These are phyloP conservation scores for Dasyprocta punctata DNA, from an alignment of 2,113 vertebrate genomes.

Conservation along the genomic window DNA sequence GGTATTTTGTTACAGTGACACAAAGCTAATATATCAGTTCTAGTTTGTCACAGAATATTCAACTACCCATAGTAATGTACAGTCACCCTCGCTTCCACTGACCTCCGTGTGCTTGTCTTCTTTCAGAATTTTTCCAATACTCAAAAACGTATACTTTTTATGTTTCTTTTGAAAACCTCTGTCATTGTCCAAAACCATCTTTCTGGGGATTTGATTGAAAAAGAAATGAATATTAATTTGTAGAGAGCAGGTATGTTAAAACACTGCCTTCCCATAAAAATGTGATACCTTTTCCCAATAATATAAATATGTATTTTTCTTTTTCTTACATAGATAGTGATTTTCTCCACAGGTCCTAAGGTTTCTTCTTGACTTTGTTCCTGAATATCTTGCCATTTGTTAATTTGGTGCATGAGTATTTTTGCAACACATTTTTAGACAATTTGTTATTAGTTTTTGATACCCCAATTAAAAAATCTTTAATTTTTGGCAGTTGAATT, in stretches of 20 bases:
- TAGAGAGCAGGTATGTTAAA: not conserved
- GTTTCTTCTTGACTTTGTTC: not conserved
- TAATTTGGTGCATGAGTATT: not conserved
- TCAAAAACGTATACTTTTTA: not conserved
- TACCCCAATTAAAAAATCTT: not conserved
- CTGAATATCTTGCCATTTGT: not conserved
- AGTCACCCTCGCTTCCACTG: not conserved
- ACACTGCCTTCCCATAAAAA: not conserved
- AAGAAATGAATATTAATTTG: not conserved
- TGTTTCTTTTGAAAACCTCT: not conserved
- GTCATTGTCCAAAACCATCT: not conserved
- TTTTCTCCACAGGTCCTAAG: not conserved
- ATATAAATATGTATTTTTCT: not conserved
- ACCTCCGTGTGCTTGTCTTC: not conserved
- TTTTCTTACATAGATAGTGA: not conserved
- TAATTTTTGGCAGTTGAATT: not conserved
- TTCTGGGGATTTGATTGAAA: not conserved
- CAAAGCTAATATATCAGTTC: not conserved
- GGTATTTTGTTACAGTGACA: not conserved
- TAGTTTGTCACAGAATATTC: not conserved
- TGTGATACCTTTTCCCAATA: not conserved
- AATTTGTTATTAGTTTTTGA: not conserved
- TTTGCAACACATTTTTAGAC: not conserved
- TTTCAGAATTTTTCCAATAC: not conserved
- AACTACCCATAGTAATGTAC: not conserved